Base-by-base conservation (phyloP, 2,797 vertebrate genomes). In the Falco naumanni region DNA sequence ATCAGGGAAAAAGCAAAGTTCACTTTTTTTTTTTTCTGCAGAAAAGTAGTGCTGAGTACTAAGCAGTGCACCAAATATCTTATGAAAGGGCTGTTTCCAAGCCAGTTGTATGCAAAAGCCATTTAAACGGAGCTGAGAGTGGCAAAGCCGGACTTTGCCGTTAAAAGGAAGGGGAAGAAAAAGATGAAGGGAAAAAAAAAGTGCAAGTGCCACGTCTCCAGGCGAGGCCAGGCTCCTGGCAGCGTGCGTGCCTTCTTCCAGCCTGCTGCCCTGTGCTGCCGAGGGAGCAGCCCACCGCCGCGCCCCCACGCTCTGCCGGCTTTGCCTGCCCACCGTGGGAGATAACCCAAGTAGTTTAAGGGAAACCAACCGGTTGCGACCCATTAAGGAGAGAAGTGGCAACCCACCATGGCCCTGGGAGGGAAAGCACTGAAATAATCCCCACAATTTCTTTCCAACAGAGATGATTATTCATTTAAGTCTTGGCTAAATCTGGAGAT, bases 1-100 rank as follows among this genome's bases (percentile, higher is more conserved):
- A 98, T 97, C 95, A 89, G 90, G 88, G 65, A 91, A 96, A 97
- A 71, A 96, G 80, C 96, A 91, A 97, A 96, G 95, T 93, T 90
- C 93, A 96, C 37, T 37, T 37, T 16, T 45, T 41, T 41, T 41
- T 41, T 41, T 41, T 41, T 41, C 41, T 41, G 41, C 41, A 41
- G 64, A 43, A 41, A 93, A 69, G 92, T 47, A 76, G 74, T 17
- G 77, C 70, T 34, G 75, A 75, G 92, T 14, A 75, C 60, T 53
- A 84, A 95, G 94, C 80, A 47, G 89, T 85, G 95, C 92, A 82
- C 64, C 61, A 87, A 93, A 18, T 37, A 80, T 57, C 88, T 92
- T 81, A 84, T 0, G 70, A 79, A 95, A 90, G 86, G 43, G 82
- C 84, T 43, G 88, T 64, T 93, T 63, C 56, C 37, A 80, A 95